Base-by-base conservation (phyloP, 35 echinoderm and acorn worm genomes). In the Apostichopus parvimensis region DNA sequence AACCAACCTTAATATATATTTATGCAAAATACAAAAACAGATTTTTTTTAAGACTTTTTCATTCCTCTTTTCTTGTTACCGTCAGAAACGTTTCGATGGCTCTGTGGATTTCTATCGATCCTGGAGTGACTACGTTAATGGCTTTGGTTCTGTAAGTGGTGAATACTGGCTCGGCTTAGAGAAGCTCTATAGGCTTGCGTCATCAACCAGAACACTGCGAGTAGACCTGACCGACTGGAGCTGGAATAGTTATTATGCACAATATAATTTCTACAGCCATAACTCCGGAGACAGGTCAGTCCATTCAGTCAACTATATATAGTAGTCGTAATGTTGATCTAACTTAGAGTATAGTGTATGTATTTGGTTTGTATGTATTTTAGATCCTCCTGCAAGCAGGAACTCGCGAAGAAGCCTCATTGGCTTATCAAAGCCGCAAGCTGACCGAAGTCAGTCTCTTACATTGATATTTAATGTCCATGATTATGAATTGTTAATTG, bases 91-190 rank as follows among this genome's bases (percentile, higher is more conserved):
- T 11, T 71, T 87, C 11, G 85, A 87, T 20, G 85, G 85, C n/a
- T 94, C 86, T 54, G n/a, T 61, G 52, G 79, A 91, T 1, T 96
- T 96, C 90, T 94, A 96, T 62, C 92, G 78, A 12, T 25, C 87
- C 6, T 96, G 95, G 95, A 90, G 87, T 56, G 95, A 96, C 82
- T 96, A 96, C 76, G 89, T 91, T 64, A 96, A 91, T 87, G 95
- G 95, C 22, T 96, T 96, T 94, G 95, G 95, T 61, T 93, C 92
- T 15, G 34, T 94, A 8, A 70, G 56, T 73, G 95, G 90, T 22
- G 95, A 96, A 89, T 96, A 88, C 66, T 96, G 95, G 95, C 62
- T 96, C 34, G 95, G 94, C 17, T 90, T 95, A 26, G 94, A 93
- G 8, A 95, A 87, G 87, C 18, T 95, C 0, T 95, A 95, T 60